phyloP scores from a whole-genome alignment of 2,888 invertebrate genomes.

The Troides oblongomaculatus region DNA sequence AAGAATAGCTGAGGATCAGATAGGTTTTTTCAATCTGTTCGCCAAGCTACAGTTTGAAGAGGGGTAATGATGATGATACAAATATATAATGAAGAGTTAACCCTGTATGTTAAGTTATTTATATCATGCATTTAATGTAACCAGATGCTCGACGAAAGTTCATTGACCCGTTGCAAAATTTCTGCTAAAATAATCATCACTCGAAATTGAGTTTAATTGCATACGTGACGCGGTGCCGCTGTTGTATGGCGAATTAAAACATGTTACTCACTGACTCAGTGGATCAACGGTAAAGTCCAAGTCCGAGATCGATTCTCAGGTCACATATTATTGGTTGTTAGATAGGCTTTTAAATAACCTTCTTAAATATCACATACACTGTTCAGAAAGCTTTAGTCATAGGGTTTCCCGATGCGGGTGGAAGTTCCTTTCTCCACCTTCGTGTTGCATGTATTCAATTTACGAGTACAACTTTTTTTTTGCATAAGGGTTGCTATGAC shows the following conservation, averaged over 20 bases:
- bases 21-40: too few relatives aligned
- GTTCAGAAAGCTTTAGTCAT: constrained; percentile 10
- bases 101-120: too few relatives aligned
- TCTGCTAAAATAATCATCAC: constrained; percentile 35
- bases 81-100: too few relatives aligned
- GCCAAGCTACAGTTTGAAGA: too few relatives aligned
- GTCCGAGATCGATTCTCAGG: too few relatives aligned
- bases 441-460: constrained; percentile 20
- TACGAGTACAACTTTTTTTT: constrained; percentile 13
- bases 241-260: neutral
- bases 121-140: too few relatives aligned
- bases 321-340: too few relatives aligned
- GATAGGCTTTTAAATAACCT: too few relatives aligned
- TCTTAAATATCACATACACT: too few relatives aligned
- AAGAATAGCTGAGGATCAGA: too few relatives aligned
- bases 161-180: constrained; percentile 30
- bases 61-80: too few relatives aligned
- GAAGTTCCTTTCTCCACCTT: constrained; percentile 2
- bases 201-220: constrained; percentile 35
- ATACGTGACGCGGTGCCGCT: constrained; percentile 27
- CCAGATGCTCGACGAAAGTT: constrained; percentile 19
- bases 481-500: neutral
- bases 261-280: neutral
- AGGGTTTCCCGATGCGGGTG: constrained; percentile 25
- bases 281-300: neutral